A percentile compares a stretch with the other conserved stretches of the same genome.
These are phyloP conservation scores for Campoplex nolae DNA, from an alignment of 2,888 invertebrate species.

Conservation along the genomic window DNA sequence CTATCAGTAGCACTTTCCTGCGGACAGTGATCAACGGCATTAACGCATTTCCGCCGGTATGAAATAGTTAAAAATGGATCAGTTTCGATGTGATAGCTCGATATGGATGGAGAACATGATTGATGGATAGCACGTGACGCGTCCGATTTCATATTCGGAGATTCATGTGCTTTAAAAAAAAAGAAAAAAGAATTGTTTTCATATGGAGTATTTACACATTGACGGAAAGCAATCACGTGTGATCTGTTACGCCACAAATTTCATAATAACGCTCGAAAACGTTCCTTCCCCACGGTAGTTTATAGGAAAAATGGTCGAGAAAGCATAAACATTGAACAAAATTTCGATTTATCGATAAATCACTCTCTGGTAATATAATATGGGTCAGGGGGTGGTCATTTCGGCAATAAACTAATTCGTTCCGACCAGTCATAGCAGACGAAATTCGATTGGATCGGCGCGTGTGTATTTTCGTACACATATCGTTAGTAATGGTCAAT, in stretches of 20 bases:
- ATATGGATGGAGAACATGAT: background rate
- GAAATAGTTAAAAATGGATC: too few relatives aligned
- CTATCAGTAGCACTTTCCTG: background rate
- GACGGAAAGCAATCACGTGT: background rate
- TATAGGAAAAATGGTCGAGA: background rate
- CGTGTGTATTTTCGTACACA: slow-evolving; percentile 32
- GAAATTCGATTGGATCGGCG: slow-evolving; percentile 4
- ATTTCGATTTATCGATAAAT: slow-evolving; percentile 53
- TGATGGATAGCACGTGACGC: too few relatives aligned
- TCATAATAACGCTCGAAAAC: background rate
- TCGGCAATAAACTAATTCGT: slow-evolving; percentile 64
- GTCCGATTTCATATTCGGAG: too few relatives aligned
- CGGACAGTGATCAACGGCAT: background rate
- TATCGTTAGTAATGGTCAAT: slow-evolving; percentile 23
- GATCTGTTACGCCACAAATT: slow-evolving; percentile 10
- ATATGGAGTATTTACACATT: background rate
- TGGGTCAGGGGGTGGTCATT: slow-evolving; percentile 35
- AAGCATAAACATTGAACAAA: slow-evolving; percentile 18
- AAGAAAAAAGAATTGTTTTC: background rate
- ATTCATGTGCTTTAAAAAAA: background rate
- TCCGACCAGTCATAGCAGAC: slow-evolving; percentile 49
- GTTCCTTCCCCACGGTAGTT: background rate
- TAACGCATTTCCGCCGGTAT: too few relatives aligned
- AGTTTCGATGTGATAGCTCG: background rate
- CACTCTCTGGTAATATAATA: slow-evolving; percentile 36